phyloP scores from a whole-genome alignment of 2,888 invertebrate species.

The Tricholauxania praeusta region DNA sequence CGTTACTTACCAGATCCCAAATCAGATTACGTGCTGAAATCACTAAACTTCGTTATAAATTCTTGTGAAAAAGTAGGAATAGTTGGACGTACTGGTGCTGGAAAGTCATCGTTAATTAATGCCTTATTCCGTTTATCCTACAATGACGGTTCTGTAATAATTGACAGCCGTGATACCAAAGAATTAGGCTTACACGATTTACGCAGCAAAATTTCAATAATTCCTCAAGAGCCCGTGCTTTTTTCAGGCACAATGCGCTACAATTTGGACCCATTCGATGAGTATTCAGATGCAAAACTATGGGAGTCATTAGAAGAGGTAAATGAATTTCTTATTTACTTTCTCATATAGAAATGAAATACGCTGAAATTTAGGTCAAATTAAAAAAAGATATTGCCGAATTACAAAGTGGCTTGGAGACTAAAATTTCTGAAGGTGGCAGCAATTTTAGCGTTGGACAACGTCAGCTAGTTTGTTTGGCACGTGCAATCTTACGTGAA shows the following conservation, averaged over 20 bases:
- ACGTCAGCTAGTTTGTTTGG: conserved; percentile 89
- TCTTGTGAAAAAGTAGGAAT: conserved; percentile 78
- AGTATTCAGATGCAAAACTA: conserved; percentile 81
- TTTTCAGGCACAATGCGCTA: too few relatives aligned
- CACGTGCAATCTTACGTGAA: conserved; percentile 87
- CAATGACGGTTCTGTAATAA: too few relatives aligned
- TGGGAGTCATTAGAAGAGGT: conserved; percentile 89
- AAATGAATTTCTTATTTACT: conserved; percentile 69
- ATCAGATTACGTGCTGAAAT: conserved; percentile 81
- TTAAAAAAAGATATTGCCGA: conserved; percentile 78
- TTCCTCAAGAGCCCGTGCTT: too few relatives aligned
- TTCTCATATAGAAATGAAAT: not conserved
- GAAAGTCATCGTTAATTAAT: conserved; percentile 78
- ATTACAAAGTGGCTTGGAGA: conserved; percentile 76
- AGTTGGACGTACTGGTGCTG: conserved; percentile 80
- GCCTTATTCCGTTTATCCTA: too few relatives aligned
- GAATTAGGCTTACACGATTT: too few relatives aligned
- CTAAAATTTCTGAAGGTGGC: conserved; percentile 81
- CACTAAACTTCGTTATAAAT: conserved; percentile 74
- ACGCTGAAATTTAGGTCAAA: conserved; percentile 55
- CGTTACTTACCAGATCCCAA: conserved; percentile 75
- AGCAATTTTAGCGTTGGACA: conserved; percentile 92
- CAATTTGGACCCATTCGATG: conserved; percentile 90
- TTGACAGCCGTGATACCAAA: too few relatives aligned
- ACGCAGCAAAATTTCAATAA: too few relatives aligned